These are phyloP conservation scores for Stegophylla sp. DNA, from an alignment of 2,888 invertebrate species.

Conservation along the genomic window DNA sequence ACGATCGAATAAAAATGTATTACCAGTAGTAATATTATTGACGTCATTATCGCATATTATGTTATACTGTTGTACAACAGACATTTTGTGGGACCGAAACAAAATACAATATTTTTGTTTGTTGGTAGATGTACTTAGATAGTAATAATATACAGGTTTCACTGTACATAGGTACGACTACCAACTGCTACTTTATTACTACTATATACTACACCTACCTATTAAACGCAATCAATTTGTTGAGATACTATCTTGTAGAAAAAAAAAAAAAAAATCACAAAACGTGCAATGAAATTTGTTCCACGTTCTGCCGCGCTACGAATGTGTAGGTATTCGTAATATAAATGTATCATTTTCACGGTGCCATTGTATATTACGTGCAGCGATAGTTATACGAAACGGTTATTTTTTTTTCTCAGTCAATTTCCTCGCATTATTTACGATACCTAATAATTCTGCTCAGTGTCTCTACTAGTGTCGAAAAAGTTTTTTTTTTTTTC, in stretches of 20 bases:
- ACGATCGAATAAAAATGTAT: too few relatives aligned
- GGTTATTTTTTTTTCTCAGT: not conserved
- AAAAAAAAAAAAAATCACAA: slow-evolving; percentile 11
- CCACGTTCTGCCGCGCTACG: not conserved
- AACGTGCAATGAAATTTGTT: slow-evolving; percentile 26
- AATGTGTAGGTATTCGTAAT: not conserved
- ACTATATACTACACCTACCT: too few relatives aligned
- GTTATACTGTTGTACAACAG: too few relatives aligned
- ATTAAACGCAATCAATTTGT: not conserved
- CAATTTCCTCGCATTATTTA: not conserved
- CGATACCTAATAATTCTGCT: not conserved
- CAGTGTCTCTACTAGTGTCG: too few relatives aligned
- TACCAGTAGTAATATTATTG: too few relatives aligned
- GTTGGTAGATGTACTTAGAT: too few relatives aligned
- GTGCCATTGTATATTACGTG: slow-evolving; percentile 24
- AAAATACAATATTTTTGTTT: too few relatives aligned
- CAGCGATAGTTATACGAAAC: not conserved
- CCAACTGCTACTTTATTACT: too few relatives aligned
- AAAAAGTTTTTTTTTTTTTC: slow-evolving; percentile 44
- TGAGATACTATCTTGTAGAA: not conserved
- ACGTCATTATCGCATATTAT: too few relatives aligned
- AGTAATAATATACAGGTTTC: too few relatives aligned
- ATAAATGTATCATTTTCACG: slow-evolving; percentile 26
- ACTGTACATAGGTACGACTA: too few relatives aligned
- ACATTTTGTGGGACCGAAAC: too few relatives aligned